Evolutionary conservation across 1,140 invertebrate genomes (phyloP).

Genomic region (Nebria ingens): DNA sequence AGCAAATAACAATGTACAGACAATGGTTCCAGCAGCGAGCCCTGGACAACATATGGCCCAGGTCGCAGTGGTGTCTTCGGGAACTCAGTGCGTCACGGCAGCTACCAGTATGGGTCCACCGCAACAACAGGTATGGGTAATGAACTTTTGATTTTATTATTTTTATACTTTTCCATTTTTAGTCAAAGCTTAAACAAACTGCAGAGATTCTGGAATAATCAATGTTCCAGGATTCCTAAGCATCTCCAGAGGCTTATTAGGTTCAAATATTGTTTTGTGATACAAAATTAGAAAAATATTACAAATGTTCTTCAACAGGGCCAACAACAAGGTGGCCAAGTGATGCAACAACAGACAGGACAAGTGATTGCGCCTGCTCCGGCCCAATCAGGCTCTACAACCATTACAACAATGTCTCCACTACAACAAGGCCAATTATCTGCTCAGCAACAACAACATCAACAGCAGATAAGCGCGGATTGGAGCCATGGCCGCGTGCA

Average conservation of each 20-base stretch:
- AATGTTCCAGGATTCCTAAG: no score
- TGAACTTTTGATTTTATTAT: not conserved
- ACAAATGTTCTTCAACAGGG: no score
- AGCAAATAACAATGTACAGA: constrained; percentile 36
- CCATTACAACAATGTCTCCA: constrained; percentile 36
- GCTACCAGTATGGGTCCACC: constrained; percentile 37
- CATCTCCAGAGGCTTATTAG: no score
- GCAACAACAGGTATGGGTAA: constrained; percentile 28
- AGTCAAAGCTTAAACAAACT: no score
- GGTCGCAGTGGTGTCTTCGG: constrained; percentile 31
- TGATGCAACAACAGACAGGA: constrained; percentile 30
- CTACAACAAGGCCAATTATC: constrained; percentile 34
- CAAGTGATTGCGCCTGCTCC: constrained; percentile 26
- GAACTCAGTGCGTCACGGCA: constrained; percentile 29
- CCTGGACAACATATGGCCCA: constrained; percentile 48
- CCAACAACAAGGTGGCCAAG: constrained; percentile 22
- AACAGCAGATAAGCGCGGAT: constrained; percentile 31
- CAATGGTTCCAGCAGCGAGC: constrained; percentile 41
- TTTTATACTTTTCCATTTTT: no score
- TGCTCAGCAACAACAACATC: constrained; percentile 24
- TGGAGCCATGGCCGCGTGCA: constrained; percentile 42
- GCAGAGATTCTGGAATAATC: no score
- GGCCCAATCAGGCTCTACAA: constrained; percentile 28
- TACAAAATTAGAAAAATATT: no score
- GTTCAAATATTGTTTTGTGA: no score